phyloP scores from a whole-genome alignment of 2,888 invertebrate genomes.

The Scaptomyza reducta region DNA sequence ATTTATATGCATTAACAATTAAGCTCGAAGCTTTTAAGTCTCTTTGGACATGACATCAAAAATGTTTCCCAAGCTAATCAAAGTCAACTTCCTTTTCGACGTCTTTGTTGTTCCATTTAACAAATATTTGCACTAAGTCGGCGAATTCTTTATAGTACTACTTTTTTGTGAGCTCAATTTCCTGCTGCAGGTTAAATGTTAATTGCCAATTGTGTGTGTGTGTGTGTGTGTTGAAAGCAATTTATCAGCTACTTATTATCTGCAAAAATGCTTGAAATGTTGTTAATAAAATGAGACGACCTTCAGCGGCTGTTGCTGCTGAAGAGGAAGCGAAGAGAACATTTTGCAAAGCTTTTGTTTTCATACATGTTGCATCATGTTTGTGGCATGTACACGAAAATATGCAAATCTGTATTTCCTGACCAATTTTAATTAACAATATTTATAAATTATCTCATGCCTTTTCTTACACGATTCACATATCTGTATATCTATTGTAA shows the following conservation, averaged over 20 bases:
- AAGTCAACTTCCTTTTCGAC: constrained; percentile 32
- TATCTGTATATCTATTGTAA: constrained; percentile 12
- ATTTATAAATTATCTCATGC: background rate
- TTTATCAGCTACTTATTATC: constrained; percentile 52
- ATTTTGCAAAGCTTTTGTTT: no score
- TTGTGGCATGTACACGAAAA: constrained; percentile 3
- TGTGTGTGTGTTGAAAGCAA: constrained; percentile 31
- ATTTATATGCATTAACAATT: constrained; percentile 14
- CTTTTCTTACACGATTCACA: background rate
- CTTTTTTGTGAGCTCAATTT: constrained; percentile 42
- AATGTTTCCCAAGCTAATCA: constrained; percentile 44
- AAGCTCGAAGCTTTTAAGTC: background rate
- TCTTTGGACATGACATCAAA: constrained; percentile 15
- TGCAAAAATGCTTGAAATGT: constrained; percentile 11
- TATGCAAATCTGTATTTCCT: constrained; percentile 14
- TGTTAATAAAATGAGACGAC: constrained; percentile 7
- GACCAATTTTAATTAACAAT: background rate
- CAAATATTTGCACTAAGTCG: constrained; percentile 41
- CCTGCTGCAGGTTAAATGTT: constrained; percentile 66
- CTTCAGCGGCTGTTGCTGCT: constrained; percentile 23
- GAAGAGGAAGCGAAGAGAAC: constrained; percentile 34
- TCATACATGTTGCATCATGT: constrained; percentile 8
- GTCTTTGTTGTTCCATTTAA: constrained; percentile 1
- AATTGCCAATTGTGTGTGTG: constrained; percentile 72
- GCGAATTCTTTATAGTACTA: constrained; percentile 7